Evolutionary conservation across 2,113 vertebrate species (phyloP), one percentile per base, ranked within the genome.

Genomic region (Periophthalmus modestus): DNA sequence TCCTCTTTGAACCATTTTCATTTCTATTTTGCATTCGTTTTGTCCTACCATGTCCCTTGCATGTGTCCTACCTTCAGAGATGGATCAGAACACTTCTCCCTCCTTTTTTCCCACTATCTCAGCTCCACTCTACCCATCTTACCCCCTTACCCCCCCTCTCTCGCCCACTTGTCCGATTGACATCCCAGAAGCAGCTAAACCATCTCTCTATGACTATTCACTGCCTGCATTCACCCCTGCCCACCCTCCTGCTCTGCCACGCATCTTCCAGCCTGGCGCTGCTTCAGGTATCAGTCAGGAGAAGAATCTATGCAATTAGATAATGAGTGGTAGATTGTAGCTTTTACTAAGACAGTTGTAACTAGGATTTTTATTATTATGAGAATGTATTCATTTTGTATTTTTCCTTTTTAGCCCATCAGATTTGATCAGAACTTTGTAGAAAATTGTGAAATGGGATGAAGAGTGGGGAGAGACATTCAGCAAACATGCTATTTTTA

Each of bases 241-340:
- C 72, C 92, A 93, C 80, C 92, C 92, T 57, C 93, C 93, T 57
- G 90, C 77, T 19, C 90, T 93, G 67, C 92, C 93, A n/a, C 92
- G 91, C 93, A 93, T 94, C 90, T 94, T 94, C 89, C 92, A 92
- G 81, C 89, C 89, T 0, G 7, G 71, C 66, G 62, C 75, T 4
- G 81, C 82, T 87, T 91, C 93, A 94, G 93, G 93, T 94, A 94
- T 73, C 63, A 0, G 2, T 46, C 36, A 16, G 24, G 39, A 66
- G 61, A 78, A 33, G 14, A 18, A 28, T 7, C 7, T 16, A 23
- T 24, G 55, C 24, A 15, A 62, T 14, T 62, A 18, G 7, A 58
- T 58, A 15, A 24, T 23, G 57, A 33, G 23, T 33, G 24, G 24
- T 61, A 33, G 24, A 54, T 9, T n/a, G 52, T 2, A 11, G 52